Base-by-base conservation (phyloP, 2,797 vertebrate species). In the Phalloptychus januarius region DNA sequence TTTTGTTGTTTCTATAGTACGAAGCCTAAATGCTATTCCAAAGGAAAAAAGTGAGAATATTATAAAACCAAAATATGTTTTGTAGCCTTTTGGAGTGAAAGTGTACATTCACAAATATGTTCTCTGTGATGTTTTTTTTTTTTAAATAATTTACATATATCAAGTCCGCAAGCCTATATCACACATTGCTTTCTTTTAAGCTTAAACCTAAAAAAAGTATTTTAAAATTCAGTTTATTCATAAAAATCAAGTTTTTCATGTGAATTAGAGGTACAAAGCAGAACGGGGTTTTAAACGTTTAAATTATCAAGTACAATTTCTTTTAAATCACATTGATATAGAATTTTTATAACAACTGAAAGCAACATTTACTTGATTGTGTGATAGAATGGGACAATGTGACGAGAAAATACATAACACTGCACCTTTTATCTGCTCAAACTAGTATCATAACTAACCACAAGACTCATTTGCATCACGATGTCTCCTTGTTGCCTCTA, bases 401-500 rank as follows among this genome's bases (percentile, higher is more conserved):
- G 7, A 50, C 2, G 2, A 20, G 18, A 38, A 8, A 38, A 65
- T 38, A 15, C 36, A 67, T 1, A 67, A 40, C 67, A 16, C 50
- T 4, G 50, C 50, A 7, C 50, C 7, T 52, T 44, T 70, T 80
- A 18, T 31, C 42, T 78, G 16, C 79, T 65, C 79, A 84, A 78
- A 86, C 45, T 74, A 58, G 25, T 63, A 33, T 45, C 52, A 38
- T 28, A 76, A 65, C 77, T 46, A 81, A 67, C 83, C 31, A 46
- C 61, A 65, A 0, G 40, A 36, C 52, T 76, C 12, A 72, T 88
- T 90, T 79, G 74, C 79, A 82, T 83, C 15, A 25, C 25, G 1
- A 70, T 70, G 25, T 73, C 15, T 65, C 76, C 63, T 75, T 74
- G 50, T 50, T 44, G 31, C 50, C 25, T 67, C 18, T 77, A 46